Evolutionary conservation across 2,797 vertebrate genomes (phyloP).

Genomic region (Buceros bicornis): DNA sequence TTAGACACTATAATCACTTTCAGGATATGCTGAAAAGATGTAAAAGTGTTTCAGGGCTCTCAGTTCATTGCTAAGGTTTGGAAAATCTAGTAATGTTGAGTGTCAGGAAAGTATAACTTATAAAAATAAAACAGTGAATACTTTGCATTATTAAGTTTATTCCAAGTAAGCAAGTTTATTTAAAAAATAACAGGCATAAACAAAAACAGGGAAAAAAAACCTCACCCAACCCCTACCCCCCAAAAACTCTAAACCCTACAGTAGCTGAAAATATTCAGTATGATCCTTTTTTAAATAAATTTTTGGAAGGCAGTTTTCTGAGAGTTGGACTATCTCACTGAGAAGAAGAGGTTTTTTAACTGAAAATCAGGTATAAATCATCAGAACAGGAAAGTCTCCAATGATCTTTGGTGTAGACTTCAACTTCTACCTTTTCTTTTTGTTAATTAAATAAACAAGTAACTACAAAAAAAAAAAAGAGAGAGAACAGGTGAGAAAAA

Average conservation of each 20-base stretch:
- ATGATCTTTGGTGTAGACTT: not conserved
- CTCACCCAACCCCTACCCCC: rapidly evolving
- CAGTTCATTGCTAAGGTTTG: not conserved
- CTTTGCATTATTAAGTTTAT: not conserved
- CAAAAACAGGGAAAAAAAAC: not conserved
- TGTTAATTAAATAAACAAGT: not conserved
- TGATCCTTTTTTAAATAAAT: not conserved
- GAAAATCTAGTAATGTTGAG: not conserved
- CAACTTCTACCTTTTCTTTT: not conserved
- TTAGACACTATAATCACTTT: not conserved
- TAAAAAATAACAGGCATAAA: not conserved
- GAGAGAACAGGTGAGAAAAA: rapidly evolving
- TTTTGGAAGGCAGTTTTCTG: not conserved
- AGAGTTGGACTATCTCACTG: not conserved
- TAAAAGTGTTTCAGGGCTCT: not conserved
- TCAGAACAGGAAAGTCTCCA: not conserved
- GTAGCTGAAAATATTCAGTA: not conserved
- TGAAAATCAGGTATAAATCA: not conserved
- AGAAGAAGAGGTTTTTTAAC: not conserved
- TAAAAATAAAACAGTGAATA: not conserved
- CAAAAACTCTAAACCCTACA: not conserved
- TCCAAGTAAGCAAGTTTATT: not conserved
- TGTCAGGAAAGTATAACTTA: not conserved
- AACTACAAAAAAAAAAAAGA: not conserved
- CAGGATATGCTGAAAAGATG: not conserved